Evolutionary conservation across 2,797 vertebrate species (phyloP).

Genomic region (Poecilia gillii): DNA sequence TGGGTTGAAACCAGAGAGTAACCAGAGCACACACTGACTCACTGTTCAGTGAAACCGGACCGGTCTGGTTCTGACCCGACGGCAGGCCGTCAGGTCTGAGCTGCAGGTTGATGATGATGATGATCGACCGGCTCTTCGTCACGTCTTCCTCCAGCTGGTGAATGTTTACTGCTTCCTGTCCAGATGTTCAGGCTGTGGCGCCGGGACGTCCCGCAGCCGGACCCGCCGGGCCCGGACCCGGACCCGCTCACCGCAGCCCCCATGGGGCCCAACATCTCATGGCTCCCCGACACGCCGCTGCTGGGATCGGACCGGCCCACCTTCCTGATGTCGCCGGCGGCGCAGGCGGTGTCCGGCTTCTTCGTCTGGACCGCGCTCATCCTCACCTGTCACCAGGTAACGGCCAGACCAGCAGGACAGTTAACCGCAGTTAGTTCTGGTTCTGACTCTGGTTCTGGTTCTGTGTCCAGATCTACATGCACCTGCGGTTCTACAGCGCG

Average conservation of each 20-base stretch:
- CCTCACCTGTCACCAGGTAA: conserved; percentile 97
- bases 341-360: conserved; percentile 94
- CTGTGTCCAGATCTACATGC: conserved; percentile 94
- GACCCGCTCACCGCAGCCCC: conserved; percentile 74
- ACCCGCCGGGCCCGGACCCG: conserved; percentile 80
- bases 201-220: conserved; percentile 73
- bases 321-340: conserved; percentile 93
- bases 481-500: conserved; percentile 93
- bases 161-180: conserved; percentile 12
- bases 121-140: neutral
- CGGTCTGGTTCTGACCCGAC: conserved; percentile 14
- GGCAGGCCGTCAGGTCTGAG: conserved; percentile 9
- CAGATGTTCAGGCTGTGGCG: conserved; percentile 73
- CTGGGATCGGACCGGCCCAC: conserved; percentile 86
- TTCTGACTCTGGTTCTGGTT: too few species aligned
- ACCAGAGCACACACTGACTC: neutral
- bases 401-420: too few species aligned
- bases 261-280: conserved; percentile 85
- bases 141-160: neutral
- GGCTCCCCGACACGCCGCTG: conserved; percentile 85
- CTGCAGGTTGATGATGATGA: conserved; percentile 37
- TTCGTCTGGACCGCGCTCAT: conserved; percentile 97
- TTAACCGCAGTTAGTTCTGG: too few species aligned
- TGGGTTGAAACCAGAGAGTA: neutral
- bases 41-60: conserved; percentile 13